Base-by-base conservation (phyloP, 2,888 invertebrate genomes). In the Monopis laevigella region DNA sequence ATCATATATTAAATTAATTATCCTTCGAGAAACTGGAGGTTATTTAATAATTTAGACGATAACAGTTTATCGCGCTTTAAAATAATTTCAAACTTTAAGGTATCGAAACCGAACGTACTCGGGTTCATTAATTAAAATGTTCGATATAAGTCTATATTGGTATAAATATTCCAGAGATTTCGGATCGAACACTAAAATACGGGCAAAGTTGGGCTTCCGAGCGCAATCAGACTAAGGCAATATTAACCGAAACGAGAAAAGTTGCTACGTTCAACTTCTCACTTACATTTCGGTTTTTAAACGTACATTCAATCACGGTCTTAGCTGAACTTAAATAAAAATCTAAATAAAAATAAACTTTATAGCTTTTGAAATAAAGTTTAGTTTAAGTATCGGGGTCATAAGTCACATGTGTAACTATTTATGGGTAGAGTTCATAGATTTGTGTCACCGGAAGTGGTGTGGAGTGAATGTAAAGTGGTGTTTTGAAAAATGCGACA, bases 231-330 rank as follows among this genome's bases (percentile, higher is more conserved):
- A 32, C 32, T 32, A 14, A 14, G 17, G 32, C 32, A 32, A 32
- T 32, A 32, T 42, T 38, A 26, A 39, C 32, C 39, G 50, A 53
- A 58, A 58, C 55, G 56, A 53, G 56, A 54, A 55, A 59, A 59
- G 56, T 58, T 56, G 47, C 41, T 40, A n/a, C 48, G 46, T 43
- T 45, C 45, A 48, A 52, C 54, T 54, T 52, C 43, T 41, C 45
- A 53, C 52, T 55, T 48, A 50, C 49, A 44, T 47, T n/a, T 45
- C 44, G 47, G 46, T 48, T 52, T 51, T 52, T 46, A 38, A 42
- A 39, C 19, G 39, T 26, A 26, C 39, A 29, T 36, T 36, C 24
- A 21, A 21, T 21, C 24, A 21, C 24, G 6, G 24, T 5, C 8
- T 7, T 17, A 4, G 2, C 14, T 32, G 11, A n/a, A 2, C 32